These are phyloP conservation scores for Elmis aenea DNA, from an alignment of 2,888 invertebrate species.

Conservation along the genomic window DNA sequence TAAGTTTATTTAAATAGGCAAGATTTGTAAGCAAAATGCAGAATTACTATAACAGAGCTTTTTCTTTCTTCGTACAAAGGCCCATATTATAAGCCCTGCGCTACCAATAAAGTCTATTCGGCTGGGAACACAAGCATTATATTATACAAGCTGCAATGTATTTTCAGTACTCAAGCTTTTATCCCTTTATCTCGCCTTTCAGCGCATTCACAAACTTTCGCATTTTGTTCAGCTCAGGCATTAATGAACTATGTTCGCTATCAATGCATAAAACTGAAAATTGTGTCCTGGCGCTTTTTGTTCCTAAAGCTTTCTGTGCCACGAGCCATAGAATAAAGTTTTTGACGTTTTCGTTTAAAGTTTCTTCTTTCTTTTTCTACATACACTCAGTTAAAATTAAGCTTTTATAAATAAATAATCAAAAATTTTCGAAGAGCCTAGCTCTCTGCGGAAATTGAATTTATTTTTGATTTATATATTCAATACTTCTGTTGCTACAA, in stretches of 20 bases:
- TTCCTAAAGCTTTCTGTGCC: slow-evolving; percentile 26
- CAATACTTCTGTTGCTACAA: too few species aligned
- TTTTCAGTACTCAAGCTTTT: slow-evolving; percentile 42
- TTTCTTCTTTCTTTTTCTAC: too few species aligned
- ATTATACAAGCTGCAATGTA: slow-evolving; percentile 40
- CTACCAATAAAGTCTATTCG: slow-evolving; percentile 13
- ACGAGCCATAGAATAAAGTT: slow-evolving; percentile 17
- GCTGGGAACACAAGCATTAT: slow-evolving; percentile 26
- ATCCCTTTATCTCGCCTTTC: slow-evolving; percentile 49
- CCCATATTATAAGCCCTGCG: too few species aligned
- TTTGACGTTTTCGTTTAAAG: slow-evolving; percentile 17
- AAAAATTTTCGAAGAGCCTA: too few species aligned
- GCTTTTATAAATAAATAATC: too few species aligned
- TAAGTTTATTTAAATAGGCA: slow-evolving; percentile 3
- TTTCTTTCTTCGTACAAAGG: too few species aligned
- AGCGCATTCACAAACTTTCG: slow-evolving; percentile 43
- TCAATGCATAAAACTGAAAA: slow-evolving; percentile 44
- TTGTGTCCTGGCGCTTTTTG: slow-evolving; percentile 32
- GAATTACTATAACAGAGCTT: too few species aligned
- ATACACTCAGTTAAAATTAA: too few species aligned
- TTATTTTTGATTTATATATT: too few species aligned
- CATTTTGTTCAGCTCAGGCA: slow-evolving; percentile 39
- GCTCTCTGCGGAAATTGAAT: too few species aligned
- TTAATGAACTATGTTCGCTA: slow-evolving; percentile 45
- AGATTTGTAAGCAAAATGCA: slow-evolving; percentile 21